These are phyloP conservation scores for Sarcophaga caerulescens DNA, from an alignment of 2,888 invertebrate genomes.

Conservation along the genomic window DNA sequence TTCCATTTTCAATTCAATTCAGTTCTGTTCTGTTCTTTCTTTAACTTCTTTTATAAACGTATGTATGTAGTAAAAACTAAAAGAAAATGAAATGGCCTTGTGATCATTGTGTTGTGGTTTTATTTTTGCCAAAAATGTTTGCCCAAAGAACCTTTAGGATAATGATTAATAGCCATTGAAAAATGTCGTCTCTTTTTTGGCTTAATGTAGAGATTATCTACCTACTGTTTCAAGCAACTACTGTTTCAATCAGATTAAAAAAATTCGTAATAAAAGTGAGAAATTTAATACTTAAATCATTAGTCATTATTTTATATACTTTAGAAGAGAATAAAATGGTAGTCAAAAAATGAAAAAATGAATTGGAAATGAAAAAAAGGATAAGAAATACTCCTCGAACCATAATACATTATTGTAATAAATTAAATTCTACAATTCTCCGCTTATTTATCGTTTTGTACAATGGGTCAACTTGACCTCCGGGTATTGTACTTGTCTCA, in stretches of 20 bases:
- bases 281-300: conserved; percentile 25
- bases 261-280: conserved; percentile 26
- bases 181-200: conserved; percentile 9
- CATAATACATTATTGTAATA: too few relatives aligned
- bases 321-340: too few relatives aligned
- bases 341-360: too few relatives aligned
- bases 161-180: conserved; percentile 39
- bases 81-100: conserved; percentile 55
- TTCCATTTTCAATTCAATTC: neutral
- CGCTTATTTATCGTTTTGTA: too few relatives aligned
- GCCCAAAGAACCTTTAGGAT: conserved; percentile 22
- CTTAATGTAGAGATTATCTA: conserved; percentile 12
- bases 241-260: too few relatives aligned
- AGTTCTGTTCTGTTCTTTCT: neutral
- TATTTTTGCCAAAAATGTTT: conserved; percentile 40
- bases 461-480: too few relatives aligned
- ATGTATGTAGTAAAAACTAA: conserved; percentile 22
- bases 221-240: neutral
- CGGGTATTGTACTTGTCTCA: too few relatives aligned
- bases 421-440: too few relatives aligned
- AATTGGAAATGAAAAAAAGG: too few relatives aligned
- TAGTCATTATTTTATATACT: neutral
- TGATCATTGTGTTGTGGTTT: conserved; percentile 40
- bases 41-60: neutral
- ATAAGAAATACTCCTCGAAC: too few relatives aligned